A percentile compares a stretch with the other conserved stretches of the same genome.
These are phyloP conservation scores for Leptopilina clavipes DNA, from an alignment of 1,140 invertebrate species.

Conservation along the genomic window DNA sequence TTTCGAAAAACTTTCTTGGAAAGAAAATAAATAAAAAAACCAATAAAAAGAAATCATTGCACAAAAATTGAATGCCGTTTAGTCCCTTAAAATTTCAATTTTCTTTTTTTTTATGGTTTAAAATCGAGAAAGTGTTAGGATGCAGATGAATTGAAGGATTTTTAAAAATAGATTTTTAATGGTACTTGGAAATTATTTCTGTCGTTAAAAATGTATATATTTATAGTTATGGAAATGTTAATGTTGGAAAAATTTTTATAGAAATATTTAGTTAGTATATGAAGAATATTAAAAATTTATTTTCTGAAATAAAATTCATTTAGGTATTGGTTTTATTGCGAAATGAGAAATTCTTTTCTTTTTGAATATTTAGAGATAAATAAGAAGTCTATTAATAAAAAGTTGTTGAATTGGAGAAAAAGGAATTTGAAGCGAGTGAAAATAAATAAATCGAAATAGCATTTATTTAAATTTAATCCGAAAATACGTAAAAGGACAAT, in stretches of 20 bases:
- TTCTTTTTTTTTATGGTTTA: background rate
- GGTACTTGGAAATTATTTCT: background rate
- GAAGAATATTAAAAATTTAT: no score
- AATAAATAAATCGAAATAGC: conserved; percentile 8
- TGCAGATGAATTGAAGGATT: background rate
- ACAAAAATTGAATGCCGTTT: background rate
- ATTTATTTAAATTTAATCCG: conserved; percentile 25
- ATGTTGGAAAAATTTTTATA: no score
- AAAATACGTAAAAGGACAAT: conserved; percentile 19
- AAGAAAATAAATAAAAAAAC: background rate
- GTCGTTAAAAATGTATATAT: background rate
- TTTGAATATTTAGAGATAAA: no score
- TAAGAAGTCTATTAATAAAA: no score
- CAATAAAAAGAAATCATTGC: background rate
- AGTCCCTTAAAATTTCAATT: background rate
- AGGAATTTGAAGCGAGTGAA: no score
- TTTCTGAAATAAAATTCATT: no score
- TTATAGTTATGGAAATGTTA: background rate
- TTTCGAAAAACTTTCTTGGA: background rate
- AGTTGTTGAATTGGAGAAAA: no score
- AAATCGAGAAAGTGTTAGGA: background rate
- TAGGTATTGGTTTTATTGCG: no score
- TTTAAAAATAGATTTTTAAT: background rate
- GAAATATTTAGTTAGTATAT: no score
- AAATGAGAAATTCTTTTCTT: no score